A percentile compares a stretch with the other conserved stretches of the same genome.
Evolutionary conservation across 2,888 invertebrate genomes (phyloP).

Genomic region (Elaeidobius kamerunicus): DNA sequence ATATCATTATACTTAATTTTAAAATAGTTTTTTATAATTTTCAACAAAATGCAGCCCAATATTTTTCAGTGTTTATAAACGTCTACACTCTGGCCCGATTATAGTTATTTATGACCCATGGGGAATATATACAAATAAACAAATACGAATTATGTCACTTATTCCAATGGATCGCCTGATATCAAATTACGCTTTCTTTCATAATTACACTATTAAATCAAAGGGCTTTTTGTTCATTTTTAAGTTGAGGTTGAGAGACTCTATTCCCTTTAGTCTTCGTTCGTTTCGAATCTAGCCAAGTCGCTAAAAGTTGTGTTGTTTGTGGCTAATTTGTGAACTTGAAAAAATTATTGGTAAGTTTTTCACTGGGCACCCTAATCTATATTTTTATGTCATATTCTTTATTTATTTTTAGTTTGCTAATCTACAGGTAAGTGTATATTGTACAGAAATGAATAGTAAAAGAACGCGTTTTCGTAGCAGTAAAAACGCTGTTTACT

Average conservation of each 20-base stretch:
- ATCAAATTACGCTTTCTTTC: too few relatives aligned
- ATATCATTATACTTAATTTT: background rate
- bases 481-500: conserved; percentile 1
- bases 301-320: background rate
- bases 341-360: too few relatives aligned
- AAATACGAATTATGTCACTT: too few relatives aligned
- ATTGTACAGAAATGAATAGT: too few relatives aligned
- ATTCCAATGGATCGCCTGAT: too few relatives aligned
- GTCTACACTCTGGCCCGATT: too few relatives aligned
- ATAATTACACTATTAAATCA: too few relatives aligned
- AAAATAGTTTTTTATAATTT: background rate
- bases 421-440: background rate
- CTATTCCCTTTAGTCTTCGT: background rate
- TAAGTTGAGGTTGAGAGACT: background rate
- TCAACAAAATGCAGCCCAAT: background rate
- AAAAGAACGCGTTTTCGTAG: background rate
- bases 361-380: too few relatives aligned
- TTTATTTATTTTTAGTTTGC: background rate
- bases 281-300: background rate
- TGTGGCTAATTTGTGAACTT: background rate
- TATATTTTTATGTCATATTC: background rate
- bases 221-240: background rate
- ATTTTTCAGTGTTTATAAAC: background rate
- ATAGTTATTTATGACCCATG: too few relatives aligned
- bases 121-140: too few relatives aligned